Base-by-base conservation (phyloP, 2,888 invertebrate species). In the Petrophora chlorosata region DNA sequence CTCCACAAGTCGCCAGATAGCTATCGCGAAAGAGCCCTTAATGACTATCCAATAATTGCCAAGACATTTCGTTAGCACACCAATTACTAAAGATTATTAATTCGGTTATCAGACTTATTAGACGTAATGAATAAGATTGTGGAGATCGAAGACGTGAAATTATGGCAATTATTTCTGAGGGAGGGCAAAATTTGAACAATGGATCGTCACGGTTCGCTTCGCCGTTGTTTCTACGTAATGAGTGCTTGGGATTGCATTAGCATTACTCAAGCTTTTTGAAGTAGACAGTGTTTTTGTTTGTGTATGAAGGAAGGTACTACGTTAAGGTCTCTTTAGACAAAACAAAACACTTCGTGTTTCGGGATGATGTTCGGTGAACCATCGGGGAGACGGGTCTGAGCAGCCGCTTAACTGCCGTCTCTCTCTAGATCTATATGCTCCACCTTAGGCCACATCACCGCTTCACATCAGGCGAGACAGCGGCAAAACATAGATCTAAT, bases 81-180 rank as follows among this genome's bases (percentile, higher is more conserved):
- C 52, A 54, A 54, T 58, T 54, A 58, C 46, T 52, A 22, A 14
- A 25, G 43, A 39, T 55, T 38, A 58, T 55, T 58, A 58, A 58
- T 55, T 55, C 36, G 47, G 47, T 50, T 55, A 57, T 57, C 51
- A 52, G 50, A 44, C 38, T 50, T 53, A 41, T 48, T 36, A 40
- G 35, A 9, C 9, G 42, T 57, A 54, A 52, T 50, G 52, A 54
- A 54, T 44, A 33, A 51, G 56, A 47, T 53, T 53, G 56, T 13
- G 36, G 39, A 23, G 47, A 56, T 53, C 42, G 48, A 53, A 53
- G 50, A 34, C 16, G 16, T 19, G 14, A 26, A 36, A 34, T 34
- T 38, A 25, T 38, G 25, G 26, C 19, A 14, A n/a, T 12, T 15
- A 23, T 44, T 30, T 16, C 22, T 8, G 35, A 7, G 1, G 25